Percentiles rank a stretch among this genome's conserved stretches.
Evolutionary conservation across 2,113 vertebrate genomes (phyloP).

Genomic region (Stigmatopora nigra): DNA sequence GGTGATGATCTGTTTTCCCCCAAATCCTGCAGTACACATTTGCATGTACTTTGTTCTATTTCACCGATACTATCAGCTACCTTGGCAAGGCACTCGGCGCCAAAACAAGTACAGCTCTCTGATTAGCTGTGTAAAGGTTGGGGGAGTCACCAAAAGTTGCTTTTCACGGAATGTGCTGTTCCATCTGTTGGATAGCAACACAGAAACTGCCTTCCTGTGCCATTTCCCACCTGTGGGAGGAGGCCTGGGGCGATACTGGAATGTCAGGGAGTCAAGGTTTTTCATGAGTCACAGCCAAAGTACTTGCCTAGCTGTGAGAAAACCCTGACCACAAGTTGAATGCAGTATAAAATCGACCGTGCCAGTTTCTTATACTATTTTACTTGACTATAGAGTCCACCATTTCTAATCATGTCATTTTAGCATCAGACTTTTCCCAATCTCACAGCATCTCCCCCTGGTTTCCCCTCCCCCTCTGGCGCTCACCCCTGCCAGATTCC

Average conservation of each 20-base stretch:
- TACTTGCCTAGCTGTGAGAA: slow-evolving; percentile 14
- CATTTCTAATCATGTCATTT: slow-evolving; percentile 53
- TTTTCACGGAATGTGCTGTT: slow-evolving; percentile 33
- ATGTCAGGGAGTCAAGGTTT: slow-evolving; percentile 41
- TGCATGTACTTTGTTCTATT: slow-evolving; percentile 65
- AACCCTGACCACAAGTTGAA: slow-evolving; percentile 1
- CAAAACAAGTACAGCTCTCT: slow-evolving; percentile 53
- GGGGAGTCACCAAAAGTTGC: slow-evolving; percentile 35
- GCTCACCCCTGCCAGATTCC: slow-evolving; percentile 62
- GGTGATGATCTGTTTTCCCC: not conserved
- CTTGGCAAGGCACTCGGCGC: slow-evolving; percentile 39
- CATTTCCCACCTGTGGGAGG: slow-evolving; percentile 59
- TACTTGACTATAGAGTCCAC: slow-evolving; percentile 34
- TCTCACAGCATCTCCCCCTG: slow-evolving; percentile 44
- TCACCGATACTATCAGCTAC: slow-evolving; percentile 49
- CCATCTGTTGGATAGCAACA: slow-evolving; percentile 52
- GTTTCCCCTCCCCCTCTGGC: slow-evolving; percentile 39
- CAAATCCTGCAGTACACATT: slow-evolving; percentile 4
- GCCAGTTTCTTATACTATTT: not conserved
- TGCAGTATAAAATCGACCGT: not conserved
- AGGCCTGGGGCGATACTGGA: slow-evolving; percentile 34
- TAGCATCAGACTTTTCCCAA: slow-evolving; percentile 52
- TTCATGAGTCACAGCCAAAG: slow-evolving; percentile 12
- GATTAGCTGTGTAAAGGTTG: slow-evolving; percentile 32
- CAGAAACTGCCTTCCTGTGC: slow-evolving; percentile 33